Conservation (phyloP, 2,888 invertebrate genomes). For the Gortyna flavago region DNA sequence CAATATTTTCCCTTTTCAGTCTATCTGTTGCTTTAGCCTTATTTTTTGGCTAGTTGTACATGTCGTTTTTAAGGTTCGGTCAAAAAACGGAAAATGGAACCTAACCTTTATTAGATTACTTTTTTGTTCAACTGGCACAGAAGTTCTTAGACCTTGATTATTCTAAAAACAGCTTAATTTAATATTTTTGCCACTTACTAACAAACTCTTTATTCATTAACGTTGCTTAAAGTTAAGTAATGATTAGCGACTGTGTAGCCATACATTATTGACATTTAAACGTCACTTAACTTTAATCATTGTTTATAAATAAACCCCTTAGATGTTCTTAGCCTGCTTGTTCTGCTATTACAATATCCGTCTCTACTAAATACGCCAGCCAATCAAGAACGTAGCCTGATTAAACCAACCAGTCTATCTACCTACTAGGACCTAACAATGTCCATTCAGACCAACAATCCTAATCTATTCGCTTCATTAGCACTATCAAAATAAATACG, state of each 20-base stretch:
- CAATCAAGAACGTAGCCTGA: conserved; percentile 37
- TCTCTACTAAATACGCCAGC: conserved; percentile 10
- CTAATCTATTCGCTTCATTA: conserved; percentile 68
- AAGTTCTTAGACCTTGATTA: not conserved
- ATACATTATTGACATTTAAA: no score
- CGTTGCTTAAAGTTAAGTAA: no score
- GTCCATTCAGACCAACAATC: conserved; percentile 55
- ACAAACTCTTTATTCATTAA: no score
- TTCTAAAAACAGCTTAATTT: not conserved
- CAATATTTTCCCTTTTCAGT: not conserved
- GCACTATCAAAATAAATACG: conserved; percentile 68
- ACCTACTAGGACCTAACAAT: conserved; percentile 57
- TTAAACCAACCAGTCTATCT: conserved; percentile 33
- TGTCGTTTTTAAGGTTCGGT: not conserved
- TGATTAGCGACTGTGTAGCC: no score
- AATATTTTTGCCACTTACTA: not conserved
- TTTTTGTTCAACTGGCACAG: not conserved
- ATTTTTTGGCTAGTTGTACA: no score
- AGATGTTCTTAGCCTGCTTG: no score
- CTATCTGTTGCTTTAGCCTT: not conserved
- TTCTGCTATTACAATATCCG: conserved; percentile 19
- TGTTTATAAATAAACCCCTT: no score
- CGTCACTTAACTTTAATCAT: no score
- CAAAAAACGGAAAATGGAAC: no score
- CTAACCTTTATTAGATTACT: no score